Percentiles rank a stretch among this genome's conserved stretches.
These are phyloP conservation scores for Sebastes hubbsi DNA, from an alignment of 2,797 vertebrate genomes.

Conservation along the genomic window DNA sequence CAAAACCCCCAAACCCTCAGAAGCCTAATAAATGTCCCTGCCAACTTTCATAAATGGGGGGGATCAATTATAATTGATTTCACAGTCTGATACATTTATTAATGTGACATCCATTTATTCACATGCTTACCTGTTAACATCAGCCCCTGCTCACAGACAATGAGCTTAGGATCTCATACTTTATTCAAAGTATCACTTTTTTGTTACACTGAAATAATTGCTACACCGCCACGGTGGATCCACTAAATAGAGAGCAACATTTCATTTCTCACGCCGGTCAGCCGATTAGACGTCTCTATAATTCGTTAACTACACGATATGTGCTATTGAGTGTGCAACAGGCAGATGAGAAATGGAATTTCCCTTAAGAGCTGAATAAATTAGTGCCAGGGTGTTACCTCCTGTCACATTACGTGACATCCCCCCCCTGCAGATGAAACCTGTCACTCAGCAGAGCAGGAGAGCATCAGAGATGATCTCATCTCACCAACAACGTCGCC, in stretches of 20 bases:
- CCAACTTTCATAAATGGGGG: constrained; percentile 82
- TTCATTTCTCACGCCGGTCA: constrained; percentile 63
- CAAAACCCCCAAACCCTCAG: constrained; percentile 76
- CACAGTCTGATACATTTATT: constrained; percentile 85
- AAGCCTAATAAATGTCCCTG: constrained; percentile 84
- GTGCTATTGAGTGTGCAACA: constrained; percentile 53
- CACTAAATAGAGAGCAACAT: constrained; percentile 17
- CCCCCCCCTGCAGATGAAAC: constrained; percentile 52
- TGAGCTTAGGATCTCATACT: constrained; percentile 46
- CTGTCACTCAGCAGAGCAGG: constrained; percentile 62
- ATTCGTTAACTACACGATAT: constrained; percentile 67
- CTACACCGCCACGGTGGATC: constrained; percentile 29
- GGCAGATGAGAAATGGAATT: constrained; percentile 60
- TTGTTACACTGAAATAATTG: constrained; percentile 68
- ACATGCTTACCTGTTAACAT: constrained; percentile 76
- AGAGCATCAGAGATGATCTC: constrained; percentile 62
- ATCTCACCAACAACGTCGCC: constrained; percentile 9
- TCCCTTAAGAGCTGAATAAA: constrained; percentile 73
- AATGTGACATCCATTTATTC: constrained; percentile 84
- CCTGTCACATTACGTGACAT: constrained; percentile 52
- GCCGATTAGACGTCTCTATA: constrained; percentile 50
- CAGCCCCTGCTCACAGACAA: constrained; percentile 46
- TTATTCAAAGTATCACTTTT: constrained; percentile 64
- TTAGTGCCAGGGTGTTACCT: constrained; percentile 69
- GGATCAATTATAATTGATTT: constrained; percentile 87